Percentiles rank a stretch among this genome's conserved stretches.
Conservation (phyloP, 2,113 vertebrate species). For the Petaurus breviceps region DNA sequence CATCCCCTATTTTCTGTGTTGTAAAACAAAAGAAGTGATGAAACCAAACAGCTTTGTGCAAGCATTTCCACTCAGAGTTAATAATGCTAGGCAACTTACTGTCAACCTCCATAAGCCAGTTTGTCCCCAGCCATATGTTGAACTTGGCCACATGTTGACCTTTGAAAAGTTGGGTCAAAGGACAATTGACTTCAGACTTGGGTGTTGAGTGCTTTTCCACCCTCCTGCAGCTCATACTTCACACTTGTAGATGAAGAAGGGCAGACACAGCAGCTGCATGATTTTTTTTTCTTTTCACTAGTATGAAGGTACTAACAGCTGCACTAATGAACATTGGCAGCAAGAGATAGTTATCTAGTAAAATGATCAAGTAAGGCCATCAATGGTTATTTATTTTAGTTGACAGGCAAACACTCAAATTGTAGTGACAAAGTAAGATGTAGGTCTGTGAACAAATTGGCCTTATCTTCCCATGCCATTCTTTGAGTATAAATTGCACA, state of each 20-base stretch:
- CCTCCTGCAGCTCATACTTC: neutral
- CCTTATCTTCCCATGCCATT: constrained; percentile 2
- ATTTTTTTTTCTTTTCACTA: neutral
- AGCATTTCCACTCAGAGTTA: neutral
- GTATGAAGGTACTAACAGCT: constrained; percentile 7
- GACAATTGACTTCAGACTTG: neutral
- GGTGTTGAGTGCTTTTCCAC: neutral
- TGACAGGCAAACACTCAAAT: neutral
- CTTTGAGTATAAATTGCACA: neutral
- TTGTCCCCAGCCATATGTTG: neutral
- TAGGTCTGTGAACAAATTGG: neutral
- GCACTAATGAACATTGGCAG: constrained; percentile 5
- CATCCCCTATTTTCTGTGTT: neutral
- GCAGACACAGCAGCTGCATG: neutral
- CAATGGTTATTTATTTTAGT: neutral
- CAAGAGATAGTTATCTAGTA: neutral
- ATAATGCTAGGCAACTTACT: neutral
- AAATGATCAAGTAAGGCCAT: neutral
- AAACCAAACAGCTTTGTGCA: neutral
- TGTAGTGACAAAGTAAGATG: neutral
- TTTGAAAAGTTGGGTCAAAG: neutral
- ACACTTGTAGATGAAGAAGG: neutral
- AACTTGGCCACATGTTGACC: neutral
- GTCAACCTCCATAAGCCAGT: neutral
- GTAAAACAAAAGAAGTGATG: neutral